Conservation (phyloP, 1,140 invertebrate genomes). For the Eciton burchellii region DNA sequence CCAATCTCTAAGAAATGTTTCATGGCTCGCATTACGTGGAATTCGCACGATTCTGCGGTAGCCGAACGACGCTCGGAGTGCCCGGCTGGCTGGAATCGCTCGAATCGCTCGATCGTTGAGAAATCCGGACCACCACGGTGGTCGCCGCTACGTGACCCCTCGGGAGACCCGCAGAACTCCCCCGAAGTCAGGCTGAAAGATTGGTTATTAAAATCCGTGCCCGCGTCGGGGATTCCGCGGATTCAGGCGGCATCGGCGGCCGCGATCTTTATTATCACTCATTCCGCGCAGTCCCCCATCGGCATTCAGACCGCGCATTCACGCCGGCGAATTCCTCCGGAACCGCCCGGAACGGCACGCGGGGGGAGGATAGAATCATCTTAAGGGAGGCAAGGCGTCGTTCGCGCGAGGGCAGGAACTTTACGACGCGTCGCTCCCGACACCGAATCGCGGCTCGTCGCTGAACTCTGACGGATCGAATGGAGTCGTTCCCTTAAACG, state of each 20-base stretch:
- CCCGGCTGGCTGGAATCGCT: too few relatives aligned
- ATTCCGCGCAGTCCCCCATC: constrained; percentile 36
- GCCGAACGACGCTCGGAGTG: too few relatives aligned
- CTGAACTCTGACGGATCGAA: too few relatives aligned
- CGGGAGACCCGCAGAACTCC: background rate
- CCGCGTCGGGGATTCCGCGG: constrained; percentile 7
- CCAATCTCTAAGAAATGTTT: too few relatives aligned
- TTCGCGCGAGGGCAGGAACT: constrained; percentile 23
- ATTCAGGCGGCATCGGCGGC: constrained; percentile 29
- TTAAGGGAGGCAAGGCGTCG: constrained; percentile 57
- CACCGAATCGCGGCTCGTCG: constrained; percentile 37
- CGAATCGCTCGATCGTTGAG: constrained; percentile 11
- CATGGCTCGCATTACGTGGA: too few relatives aligned
- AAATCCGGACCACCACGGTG: too few relatives aligned
- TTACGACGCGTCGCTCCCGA: constrained; percentile 28
- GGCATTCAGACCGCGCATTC: constrained; percentile 19
- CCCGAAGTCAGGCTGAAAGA: background rate
- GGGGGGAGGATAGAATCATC: constrained; percentile 35
- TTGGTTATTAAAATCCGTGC: constrained; percentile 26
- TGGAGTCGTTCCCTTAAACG: too few relatives aligned
- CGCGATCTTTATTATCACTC: constrained; percentile 66
- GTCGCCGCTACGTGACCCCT: too few relatives aligned
- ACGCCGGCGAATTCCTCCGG: constrained; percentile 52
- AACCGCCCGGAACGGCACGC: constrained; percentile 19
- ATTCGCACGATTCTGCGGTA: too few relatives aligned